These are phyloP conservation scores for Gymnogyps californianus DNA, from an alignment of 2,113 vertebrate species.

Conservation along the genomic window DNA sequence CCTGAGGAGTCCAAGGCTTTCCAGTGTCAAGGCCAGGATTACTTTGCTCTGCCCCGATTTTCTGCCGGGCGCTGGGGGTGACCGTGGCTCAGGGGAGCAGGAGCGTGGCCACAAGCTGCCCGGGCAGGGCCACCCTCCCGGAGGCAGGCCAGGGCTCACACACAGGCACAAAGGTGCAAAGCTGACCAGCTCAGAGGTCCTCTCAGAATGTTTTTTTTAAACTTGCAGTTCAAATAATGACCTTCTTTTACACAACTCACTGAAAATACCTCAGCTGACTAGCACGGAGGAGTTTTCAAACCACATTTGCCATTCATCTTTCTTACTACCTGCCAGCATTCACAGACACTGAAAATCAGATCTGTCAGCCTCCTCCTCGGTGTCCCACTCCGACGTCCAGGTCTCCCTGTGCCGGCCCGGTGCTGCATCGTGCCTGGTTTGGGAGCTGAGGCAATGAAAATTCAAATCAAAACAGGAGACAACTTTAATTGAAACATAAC, in stretches of 20 bases:
- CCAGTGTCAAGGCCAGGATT: rapidly evolving
- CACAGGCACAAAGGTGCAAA: background rate
- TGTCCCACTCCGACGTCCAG: rapidly evolving
- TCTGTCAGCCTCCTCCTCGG: background rate
- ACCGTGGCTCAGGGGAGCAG: rapidly evolving
- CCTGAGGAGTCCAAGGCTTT: rapidly evolving
- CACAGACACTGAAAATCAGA: rapidly evolving
- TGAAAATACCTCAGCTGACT: background rate
- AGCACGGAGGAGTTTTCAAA: background rate
- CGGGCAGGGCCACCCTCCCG: rapidly evolving
- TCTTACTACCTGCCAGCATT: background rate
- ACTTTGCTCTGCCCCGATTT: rapidly evolving
- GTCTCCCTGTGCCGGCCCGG: rapidly evolving
- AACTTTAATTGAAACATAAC: background rate
- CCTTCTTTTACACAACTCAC: background rate
- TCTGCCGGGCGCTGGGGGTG: background rate
- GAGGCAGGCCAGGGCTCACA: background rate
- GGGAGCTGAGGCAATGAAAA: background rate
- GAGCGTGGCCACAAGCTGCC: rapidly evolving
- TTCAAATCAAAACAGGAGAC: background rate
- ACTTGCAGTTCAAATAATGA: background rate
- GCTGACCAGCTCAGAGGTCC: rapidly evolving
- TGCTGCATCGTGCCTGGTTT: rapidly evolving
- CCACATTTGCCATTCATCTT: no score
- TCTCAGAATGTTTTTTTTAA: background rate